Conservation (phyloP, 2,888 invertebrate species). For the Ganaspis brasiliensis region DNA sequence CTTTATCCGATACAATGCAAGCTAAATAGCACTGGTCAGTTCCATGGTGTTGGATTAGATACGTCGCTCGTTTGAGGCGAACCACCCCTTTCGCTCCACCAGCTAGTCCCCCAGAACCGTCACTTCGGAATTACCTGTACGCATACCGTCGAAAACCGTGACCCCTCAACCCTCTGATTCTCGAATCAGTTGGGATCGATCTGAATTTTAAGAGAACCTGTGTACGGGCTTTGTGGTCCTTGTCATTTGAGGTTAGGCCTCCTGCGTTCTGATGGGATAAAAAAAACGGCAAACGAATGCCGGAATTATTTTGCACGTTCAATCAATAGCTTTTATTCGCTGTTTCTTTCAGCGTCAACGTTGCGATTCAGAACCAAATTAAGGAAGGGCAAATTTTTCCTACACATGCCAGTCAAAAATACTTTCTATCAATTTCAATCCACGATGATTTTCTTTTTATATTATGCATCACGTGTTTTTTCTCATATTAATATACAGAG, state of each 20-base stretch:
- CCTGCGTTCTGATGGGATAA: background rate
- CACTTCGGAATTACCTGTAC: constrained; percentile 57
- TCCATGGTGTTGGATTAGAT: constrained; percentile 77
- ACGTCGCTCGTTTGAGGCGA: constrained; percentile 77
- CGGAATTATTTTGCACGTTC: constrained; percentile 1
- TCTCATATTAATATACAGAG: too few species aligned
- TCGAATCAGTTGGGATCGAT: constrained; percentile 4
- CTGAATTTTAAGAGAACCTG: constrained; percentile 23
- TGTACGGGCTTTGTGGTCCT: constrained; percentile 16
- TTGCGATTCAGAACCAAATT: background rate
- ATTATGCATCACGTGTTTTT: too few species aligned
- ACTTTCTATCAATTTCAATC: too few species aligned
- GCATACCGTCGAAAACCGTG: constrained; percentile 15
- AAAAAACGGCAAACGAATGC: constrained; percentile 7
- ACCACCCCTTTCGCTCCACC: constrained; percentile 54
- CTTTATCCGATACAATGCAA: constrained; percentile 76
- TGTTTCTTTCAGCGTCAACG: background rate
- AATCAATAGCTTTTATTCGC: constrained; percentile 15
- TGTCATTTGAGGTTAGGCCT: constrained; percentile 22
- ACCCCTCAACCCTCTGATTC: background rate
- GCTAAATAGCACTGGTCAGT: constrained; percentile 76
- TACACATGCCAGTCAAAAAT: too few species aligned
- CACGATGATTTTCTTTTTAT: too few species aligned
- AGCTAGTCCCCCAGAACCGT: constrained; percentile 57
- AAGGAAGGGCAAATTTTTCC: too few species aligned